Percentiles rank a stretch among this genome's conserved stretches.
phyloP scores from a whole-genome alignment of 1,140 invertebrate genomes.

The Eumaeus atala region DNA sequence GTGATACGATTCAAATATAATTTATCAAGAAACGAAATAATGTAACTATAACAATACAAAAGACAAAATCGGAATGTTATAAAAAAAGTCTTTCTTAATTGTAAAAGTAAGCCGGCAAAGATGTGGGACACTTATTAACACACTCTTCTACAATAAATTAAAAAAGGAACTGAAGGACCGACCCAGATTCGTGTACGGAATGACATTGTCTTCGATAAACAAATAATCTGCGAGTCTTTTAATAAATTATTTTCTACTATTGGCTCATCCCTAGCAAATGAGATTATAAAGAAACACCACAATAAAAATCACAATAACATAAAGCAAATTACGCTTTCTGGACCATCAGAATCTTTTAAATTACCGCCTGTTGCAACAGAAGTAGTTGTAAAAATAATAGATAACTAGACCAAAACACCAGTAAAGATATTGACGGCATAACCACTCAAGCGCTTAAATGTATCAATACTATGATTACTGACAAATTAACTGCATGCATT shows the following conservation, averaged over 20 bases:
- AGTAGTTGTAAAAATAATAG: constrained; percentile 27
- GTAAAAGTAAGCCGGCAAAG: constrained; percentile 22
- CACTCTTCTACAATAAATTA: constrained; percentile 22
- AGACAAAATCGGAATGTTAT: constrained; percentile 23
- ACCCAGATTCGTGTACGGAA: constrained; percentile 9
- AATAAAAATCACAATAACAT: constrained; percentile 9
- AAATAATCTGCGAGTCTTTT: constrained; percentile 28
- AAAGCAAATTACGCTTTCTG: neutral
- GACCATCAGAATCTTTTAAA: neutral
- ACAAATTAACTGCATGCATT: constrained; percentile 22
- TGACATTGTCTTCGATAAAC: constrained; percentile 10
- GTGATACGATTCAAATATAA: constrained; percentile 5
- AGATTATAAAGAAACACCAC: constrained; percentile 19
- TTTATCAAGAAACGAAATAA: constrained; percentile 19
- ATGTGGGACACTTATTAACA: constrained; percentile 28
- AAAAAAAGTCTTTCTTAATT: constrained; percentile 19
- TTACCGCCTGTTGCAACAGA: constrained; percentile 10
- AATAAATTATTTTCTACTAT: constrained; percentile 29
- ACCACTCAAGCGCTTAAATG: constrained; percentile 28
- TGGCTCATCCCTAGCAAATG: constrained; percentile 22
- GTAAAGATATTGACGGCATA: constrained; percentile 24
- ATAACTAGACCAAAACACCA: constrained; percentile 25
- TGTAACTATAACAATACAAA: constrained; percentile 22
- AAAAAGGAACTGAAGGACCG: neutral
- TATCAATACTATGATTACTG: constrained; percentile 22